Evolutionary conservation across 1,140 invertebrate species (phyloP).

Genomic region (Caenorhabditis brenneri): DNA sequence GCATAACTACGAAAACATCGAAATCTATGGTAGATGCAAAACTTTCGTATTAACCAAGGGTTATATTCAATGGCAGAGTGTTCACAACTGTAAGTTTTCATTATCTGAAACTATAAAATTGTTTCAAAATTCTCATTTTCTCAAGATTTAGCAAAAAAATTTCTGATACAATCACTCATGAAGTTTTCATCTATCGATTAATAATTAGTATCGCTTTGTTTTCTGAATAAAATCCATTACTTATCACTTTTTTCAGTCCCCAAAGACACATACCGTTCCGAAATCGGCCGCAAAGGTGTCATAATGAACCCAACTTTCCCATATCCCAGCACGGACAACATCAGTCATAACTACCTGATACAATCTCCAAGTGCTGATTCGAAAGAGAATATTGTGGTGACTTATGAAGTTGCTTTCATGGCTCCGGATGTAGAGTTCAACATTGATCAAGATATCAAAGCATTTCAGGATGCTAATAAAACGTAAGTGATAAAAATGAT

Average conservation of each 20-base stretch:
- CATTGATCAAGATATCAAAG: not conserved
- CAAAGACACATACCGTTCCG: not conserved
- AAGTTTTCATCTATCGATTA: too few species aligned
- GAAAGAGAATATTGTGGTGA: conserved; percentile 20
- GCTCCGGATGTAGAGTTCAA: not conserved
- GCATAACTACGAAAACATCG: not conserved
- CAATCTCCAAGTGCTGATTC: not conserved
- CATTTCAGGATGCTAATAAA: not conserved
- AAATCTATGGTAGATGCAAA: not conserved
- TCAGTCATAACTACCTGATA: not conserved
- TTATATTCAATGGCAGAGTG: not conserved
- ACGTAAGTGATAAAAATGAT: not conserved
- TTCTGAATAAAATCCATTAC: too few species aligned
- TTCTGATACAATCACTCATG: too few species aligned
- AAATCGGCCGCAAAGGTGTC: not conserved
- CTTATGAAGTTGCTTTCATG: not conserved
- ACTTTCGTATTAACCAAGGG: not conserved
- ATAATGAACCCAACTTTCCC: not conserved
- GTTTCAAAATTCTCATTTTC: not conserved
- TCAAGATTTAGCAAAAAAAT: too few species aligned
- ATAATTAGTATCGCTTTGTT: too few species aligned
- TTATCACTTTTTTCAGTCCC: not conserved
- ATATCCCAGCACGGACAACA: not conserved
- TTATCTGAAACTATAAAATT: too few species aligned
- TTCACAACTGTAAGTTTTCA: not conserved